Conservation (phyloP, 2,888 invertebrate species). For the Colostygia pectinataria region DNA sequence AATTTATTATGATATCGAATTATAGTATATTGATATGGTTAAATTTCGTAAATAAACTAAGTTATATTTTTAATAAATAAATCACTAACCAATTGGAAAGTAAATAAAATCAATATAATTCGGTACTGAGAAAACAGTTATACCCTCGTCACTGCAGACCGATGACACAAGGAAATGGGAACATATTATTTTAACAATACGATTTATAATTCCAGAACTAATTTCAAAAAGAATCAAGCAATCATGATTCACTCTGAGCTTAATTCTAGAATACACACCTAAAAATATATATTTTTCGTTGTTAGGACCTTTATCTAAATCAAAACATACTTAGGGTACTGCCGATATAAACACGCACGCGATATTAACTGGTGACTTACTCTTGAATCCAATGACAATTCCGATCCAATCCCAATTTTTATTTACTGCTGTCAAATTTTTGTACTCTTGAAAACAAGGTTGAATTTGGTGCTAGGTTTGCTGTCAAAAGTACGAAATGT, state of each 20-base stretch:
- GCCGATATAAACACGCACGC: conserved; percentile 7
- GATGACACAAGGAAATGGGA: conserved; percentile 20
- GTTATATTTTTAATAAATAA: conserved; percentile 36
- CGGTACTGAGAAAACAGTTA: conserved; percentile 56
- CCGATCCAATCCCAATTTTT: too few relatives aligned
- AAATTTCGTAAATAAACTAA: conserved; percentile 38
- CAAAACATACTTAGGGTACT: conserved; percentile 5
- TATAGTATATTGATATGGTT: conserved; percentile 59
- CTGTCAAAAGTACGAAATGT: too few relatives aligned
- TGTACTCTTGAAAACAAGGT: too few relatives aligned
- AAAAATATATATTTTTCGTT: conserved; percentile 22
- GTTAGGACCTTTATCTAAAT: conserved; percentile 16
- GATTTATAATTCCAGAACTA: background rate
- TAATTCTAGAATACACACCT: background rate
- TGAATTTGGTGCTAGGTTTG: too few relatives aligned
- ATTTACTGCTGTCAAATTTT: too few relatives aligned
- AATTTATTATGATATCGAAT: conserved; percentile 18
- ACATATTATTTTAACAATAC: conserved; percentile 2
- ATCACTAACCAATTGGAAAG: conserved; percentile 48
- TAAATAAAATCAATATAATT: conserved; percentile 51
- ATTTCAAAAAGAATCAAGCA: background rate
- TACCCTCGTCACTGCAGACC: conserved; percentile 33
- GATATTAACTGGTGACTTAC: conserved; percentile 24
- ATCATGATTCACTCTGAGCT: background rate
- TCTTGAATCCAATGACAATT: too few relatives aligned